Base-by-base conservation (phyloP, 2,113 vertebrate species). In the Cisticola juncidis region DNA sequence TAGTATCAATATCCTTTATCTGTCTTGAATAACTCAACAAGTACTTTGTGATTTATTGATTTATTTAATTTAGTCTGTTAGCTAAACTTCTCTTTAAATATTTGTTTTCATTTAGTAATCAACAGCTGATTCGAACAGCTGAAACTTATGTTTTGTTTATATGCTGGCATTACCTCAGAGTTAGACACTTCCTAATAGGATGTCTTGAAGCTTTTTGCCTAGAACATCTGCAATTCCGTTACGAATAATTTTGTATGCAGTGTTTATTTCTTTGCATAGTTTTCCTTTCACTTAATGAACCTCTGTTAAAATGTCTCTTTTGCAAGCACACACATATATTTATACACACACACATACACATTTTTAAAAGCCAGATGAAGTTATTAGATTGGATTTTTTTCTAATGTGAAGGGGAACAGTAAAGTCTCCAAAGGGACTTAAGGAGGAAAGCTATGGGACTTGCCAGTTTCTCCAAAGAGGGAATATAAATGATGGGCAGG, bases 51-150 rank as follows among this genome's bases (percentile, higher is more conserved):
- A 40, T 50, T 56, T 81, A 56, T 60, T 90, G 47, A 68, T 61
- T 81, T 60, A 45, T 81, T 89, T 66, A 11, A 91, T 86, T 87
- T 71, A 77, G 29, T 80, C 35, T 86, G 5, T 65, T 80, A 51
- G 48, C 23, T 93, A 51, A 79, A 85, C 17, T 81, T 87, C 22
- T 48, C 40, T 65, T 61, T 68, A 88, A 72, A 45, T 86, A 48
- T 50, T 86, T 83, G 45, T 26, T 80, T 92, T 47, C 11, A 50
- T 80, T 80, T 42, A 50, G 20, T 80, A 53, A 76, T 92, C 40
- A 86, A 45, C 69, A 68, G 11, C 84, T 72, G 38, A 78, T 92
- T 44, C 1, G 3, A 71, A 60, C 42, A 84, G 36, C 64, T 94
- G 68, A 47, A 48, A 35, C 38, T 69, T 40, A 74, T 9, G 4